phyloP scores from a whole-genome alignment of 1,140 invertebrate genomes.

The Onthophagus taurus region DNA sequence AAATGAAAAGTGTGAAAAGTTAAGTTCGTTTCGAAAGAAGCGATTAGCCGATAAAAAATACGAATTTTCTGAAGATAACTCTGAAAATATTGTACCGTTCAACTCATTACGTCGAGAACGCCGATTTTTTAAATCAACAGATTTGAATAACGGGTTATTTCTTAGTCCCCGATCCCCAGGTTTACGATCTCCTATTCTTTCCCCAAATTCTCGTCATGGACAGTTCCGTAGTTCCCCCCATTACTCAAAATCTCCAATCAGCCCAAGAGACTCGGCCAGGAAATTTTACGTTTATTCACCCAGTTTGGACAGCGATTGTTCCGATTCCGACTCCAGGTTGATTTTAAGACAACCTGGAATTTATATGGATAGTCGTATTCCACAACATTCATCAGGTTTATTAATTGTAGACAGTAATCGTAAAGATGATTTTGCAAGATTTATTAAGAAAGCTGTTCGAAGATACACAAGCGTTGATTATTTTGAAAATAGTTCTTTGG shows the following conservation, averaged over 20 bases:
- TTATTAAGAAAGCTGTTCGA: constrained; percentile 36
- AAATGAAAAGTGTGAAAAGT: constrained; percentile 69
- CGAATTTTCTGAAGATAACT: constrained; percentile 79
- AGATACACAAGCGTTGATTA: constrained; percentile 35
- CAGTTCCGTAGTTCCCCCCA: constrained; percentile 33
- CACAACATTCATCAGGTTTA: constrained; percentile 22
- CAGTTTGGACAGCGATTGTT: constrained; percentile 34
- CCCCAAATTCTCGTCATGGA: constrained; percentile 32
- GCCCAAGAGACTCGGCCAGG: constrained; percentile 31
- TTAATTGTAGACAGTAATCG: constrained; percentile 33
- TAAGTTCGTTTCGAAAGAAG: constrained; percentile 70
- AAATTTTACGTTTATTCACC: constrained; percentile 37
- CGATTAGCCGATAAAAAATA: constrained; percentile 85
- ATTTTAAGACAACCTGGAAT: constrained; percentile 29
- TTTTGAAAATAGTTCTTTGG: constrained; percentile 36
- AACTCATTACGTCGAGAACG: constrained; percentile 38
- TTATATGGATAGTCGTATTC: constrained; percentile 17
- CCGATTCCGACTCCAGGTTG: constrained; percentile 33
- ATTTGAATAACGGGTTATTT: constrained; percentile 30
- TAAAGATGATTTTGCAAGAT: constrained; percentile 29
- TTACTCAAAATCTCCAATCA: constrained; percentile 35
- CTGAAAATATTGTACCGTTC: constrained; percentile 74
- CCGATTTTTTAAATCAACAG: constrained; percentile 30
- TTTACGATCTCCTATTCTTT: constrained; percentile 34
- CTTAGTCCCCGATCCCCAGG: constrained; percentile 32